Evolutionary conservation across 2,797 vertebrate genomes (phyloP).

Genomic region (Notamacropus eugenii): DNA sequence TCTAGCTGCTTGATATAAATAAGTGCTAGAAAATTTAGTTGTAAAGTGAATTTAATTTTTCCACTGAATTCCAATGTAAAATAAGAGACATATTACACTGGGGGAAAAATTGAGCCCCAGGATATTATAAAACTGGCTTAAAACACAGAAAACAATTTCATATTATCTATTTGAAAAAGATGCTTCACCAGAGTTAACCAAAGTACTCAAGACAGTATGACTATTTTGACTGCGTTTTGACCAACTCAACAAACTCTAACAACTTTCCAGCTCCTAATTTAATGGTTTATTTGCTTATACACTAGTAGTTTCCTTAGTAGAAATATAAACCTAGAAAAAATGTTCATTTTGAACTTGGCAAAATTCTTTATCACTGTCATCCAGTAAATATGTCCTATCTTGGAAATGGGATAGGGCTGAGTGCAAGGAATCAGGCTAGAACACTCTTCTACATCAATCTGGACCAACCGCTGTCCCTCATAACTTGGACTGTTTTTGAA

Average conservation of each 20-base stretch:
- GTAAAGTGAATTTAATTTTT: neutral
- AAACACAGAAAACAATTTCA: neutral
- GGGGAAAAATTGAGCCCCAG: neutral
- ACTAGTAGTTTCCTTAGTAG: neutral
- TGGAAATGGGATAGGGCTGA: neutral
- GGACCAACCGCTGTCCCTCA: neutral
- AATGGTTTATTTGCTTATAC: conserved; percentile 5
- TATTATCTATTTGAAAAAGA: neutral
- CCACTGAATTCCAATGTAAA: neutral
- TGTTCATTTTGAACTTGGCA: neutral
- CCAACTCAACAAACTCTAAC: neutral
- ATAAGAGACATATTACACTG: neutral
- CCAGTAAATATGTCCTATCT: neutral
- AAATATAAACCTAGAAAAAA: neutral
- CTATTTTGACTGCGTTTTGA: neutral
- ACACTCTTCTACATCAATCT: neutral
- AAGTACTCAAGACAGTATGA: neutral
- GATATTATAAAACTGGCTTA: neutral
- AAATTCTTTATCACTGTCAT: neutral
- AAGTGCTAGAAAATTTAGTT: neutral
- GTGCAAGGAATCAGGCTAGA: neutral
- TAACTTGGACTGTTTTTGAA: neutral
- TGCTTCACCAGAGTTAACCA: neutral
- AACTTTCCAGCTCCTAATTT: conserved; percentile 29
- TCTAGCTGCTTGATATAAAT: neutral